Base-by-base conservation (phyloP, 2,797 vertebrate species). In the Takifugu ocellatus region DNA sequence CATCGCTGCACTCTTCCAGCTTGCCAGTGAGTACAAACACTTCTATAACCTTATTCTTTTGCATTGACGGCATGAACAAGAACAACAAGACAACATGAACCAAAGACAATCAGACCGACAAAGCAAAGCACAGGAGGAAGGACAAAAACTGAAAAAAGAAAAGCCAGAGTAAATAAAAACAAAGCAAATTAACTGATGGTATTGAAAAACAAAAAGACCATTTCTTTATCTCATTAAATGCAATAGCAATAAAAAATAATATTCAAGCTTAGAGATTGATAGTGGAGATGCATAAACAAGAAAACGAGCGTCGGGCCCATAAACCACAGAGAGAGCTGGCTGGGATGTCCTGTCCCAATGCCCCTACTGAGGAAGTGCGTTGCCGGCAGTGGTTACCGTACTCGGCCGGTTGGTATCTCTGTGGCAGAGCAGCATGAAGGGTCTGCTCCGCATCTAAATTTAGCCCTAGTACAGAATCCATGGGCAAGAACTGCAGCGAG, bases 1-100 rank as follows among this genome's bases (percentile, higher is more conserved):
- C 86, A 99, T 98, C 24, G 96, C 97, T 10, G 97, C 96, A 0
- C 92, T 97, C 12, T 99, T 99, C 85, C 97, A 99, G 77, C 90
- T 99, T 63, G 93, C 97, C 72, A 98, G 97, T 99, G 87, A 98
- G 97, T 98, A 87, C 6, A 49, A 67, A 21, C 3, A 14, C 49
- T 49, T 29, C 25, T 21, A 8, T 6, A n/a, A 39, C 10, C 3
- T 14, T 14, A 39, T 12, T 39, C 36, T 39, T 33, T 33, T 39
- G 36, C 36, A 14, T 14, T 12, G 14, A 14, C 10, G 12, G 36
- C 14, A 39, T 10, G 14, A 39, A 39, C 12, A 39, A 11, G 36
- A 14, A 2, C 12, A 3, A 39, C 36, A 39, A 39, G 36, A 39
- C 36, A n/a, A n/a, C n/a, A n/a, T 39, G 36, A 39, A 39, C 11